Conservation (phyloP, 1,140 invertebrate species). For the Cotesia glomerata region DNA sequence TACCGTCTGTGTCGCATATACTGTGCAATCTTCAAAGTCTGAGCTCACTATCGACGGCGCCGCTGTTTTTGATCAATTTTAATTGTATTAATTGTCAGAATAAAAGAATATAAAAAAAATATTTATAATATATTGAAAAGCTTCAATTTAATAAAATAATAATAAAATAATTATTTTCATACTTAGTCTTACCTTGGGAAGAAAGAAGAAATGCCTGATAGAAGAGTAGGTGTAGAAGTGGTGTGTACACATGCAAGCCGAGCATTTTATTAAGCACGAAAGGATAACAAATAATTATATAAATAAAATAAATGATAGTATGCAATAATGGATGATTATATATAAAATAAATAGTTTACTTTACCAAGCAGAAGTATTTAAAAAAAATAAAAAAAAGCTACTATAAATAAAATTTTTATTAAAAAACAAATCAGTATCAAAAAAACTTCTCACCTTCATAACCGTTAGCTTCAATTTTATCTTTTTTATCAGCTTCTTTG, state of each 20-base stretch:
- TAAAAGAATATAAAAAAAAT: constrained; percentile 3
- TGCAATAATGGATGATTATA: not conserved
- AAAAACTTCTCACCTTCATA: constrained; percentile 54
- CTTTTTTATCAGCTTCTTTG: constrained; percentile 65
- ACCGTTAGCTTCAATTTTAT: constrained; percentile 35
- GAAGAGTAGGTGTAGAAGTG: not conserved
- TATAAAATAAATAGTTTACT: not conserved
- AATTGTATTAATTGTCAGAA: not conserved
- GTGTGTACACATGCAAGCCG: constrained; percentile 21
- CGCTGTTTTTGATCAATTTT: constrained; percentile 63
- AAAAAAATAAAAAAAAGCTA: not conserved
- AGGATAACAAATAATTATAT: not conserved
- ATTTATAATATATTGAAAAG: no score
- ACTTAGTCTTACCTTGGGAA: not conserved
- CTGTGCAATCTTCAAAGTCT: constrained; percentile 75
- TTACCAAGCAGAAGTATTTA: not conserved
- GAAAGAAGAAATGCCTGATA: not conserved
- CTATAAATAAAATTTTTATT: not conserved
- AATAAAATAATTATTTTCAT: no score
- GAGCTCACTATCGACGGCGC: constrained; percentile 75
- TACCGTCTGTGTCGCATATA: constrained; percentile 77
- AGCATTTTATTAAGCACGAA: constrained; percentile 9
- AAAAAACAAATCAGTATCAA: not conserved
- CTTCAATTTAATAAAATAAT: no score
- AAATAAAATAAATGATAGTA: not conserved